Evolutionary conservation across 1,140 invertebrate genomes (phyloP).

Genomic region (Drosophila serrata): DNA sequence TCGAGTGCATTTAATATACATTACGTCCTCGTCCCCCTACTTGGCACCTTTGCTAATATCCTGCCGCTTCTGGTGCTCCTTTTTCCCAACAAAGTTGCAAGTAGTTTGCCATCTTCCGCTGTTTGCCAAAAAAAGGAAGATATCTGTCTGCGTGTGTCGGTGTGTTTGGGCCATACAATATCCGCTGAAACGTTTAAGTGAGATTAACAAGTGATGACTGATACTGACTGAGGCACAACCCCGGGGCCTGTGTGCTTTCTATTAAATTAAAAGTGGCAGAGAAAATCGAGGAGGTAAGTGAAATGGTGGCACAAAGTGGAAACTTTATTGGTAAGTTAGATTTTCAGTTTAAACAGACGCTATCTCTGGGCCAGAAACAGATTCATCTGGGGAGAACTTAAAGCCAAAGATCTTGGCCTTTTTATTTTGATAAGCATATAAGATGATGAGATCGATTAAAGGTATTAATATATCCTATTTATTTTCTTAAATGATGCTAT

Average conservation of each 20-base stretch:
- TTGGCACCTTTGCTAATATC: conserved; percentile 70
- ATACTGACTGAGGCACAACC: conserved; percentile 42
- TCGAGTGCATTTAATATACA: conserved; percentile 82
- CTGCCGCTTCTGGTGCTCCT: conserved; percentile 48
- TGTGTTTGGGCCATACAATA: conserved; percentile 54
- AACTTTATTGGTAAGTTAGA: conserved; percentile 17
- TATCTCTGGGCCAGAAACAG: background rate
- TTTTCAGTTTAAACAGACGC: background rate
- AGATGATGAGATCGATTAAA: background rate
- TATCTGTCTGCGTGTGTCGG: background rate
- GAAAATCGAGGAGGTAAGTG: background rate
- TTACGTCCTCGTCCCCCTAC: conserved; percentile 50
- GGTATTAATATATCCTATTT: background rate
- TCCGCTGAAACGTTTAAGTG: conserved; percentile 78
- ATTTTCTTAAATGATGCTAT: no score
- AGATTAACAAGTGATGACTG: conserved; percentile 80
- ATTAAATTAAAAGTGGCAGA: conserved; percentile 64
- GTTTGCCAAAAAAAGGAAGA: conserved; percentile 57
- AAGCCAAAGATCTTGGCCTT: no score
- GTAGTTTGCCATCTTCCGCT: conserved; percentile 61
- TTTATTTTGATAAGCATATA: background rate
- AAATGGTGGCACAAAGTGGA: conserved; percentile 5
- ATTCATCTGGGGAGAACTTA: background rate
- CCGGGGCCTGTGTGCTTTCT: conserved; percentile 54
- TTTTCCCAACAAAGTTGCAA: conserved; percentile 62